Base-by-base conservation (phyloP, 2,113 vertebrate species). In the Rostratula benghalensis region DNA sequence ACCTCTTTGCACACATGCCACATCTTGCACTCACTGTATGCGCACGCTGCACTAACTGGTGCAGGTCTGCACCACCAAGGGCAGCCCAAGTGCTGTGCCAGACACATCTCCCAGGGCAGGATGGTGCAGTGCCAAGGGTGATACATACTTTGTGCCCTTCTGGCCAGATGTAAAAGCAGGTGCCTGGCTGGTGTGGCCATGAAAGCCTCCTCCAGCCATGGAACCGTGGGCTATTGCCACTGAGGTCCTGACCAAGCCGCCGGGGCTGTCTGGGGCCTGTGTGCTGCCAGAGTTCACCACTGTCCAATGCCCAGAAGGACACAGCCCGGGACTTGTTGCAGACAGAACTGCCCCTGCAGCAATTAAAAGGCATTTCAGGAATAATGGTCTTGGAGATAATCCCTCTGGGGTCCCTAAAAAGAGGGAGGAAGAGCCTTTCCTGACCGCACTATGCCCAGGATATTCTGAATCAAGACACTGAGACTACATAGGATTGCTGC, bases 11-110 rank as follows among this genome's bases (percentile, higher is more conserved):
- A n/a, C 45, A 51, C 59, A 37, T 6, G 30, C 64, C 56, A 31
- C 57, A 10, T 9, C 43, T 37, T 9, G 18, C 33, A 13, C 17
- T n/a, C 3, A 0, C 54, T 23, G 23, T 5, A 17, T 1, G n/a
- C 10, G 27, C 31, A 4, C 3, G 22, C 3, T 31, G 31, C 31
- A 21, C 27, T 48, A 27, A 31, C 61, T 33, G 24, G 7, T 27
- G 37, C 7, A 23, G 51, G 46, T n/a, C 46, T 41, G 45, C 46
- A 17, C 8, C 3, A 23, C 45, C 53, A 28, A 51, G 68, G 45
- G 68, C 39, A 51, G 37, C 25, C 51, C 33, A 24, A 11, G 22
- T 8, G 7, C 43, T 45, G 27, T 33, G 33, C 77, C 54, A 46
- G 79, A 18, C n/a, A 28, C 23, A 30, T 22, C n/a, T 50, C 35